phyloP scores from a whole-genome alignment of 1,140 invertebrate genomes.

The Apocrypta bakeri region DNA sequence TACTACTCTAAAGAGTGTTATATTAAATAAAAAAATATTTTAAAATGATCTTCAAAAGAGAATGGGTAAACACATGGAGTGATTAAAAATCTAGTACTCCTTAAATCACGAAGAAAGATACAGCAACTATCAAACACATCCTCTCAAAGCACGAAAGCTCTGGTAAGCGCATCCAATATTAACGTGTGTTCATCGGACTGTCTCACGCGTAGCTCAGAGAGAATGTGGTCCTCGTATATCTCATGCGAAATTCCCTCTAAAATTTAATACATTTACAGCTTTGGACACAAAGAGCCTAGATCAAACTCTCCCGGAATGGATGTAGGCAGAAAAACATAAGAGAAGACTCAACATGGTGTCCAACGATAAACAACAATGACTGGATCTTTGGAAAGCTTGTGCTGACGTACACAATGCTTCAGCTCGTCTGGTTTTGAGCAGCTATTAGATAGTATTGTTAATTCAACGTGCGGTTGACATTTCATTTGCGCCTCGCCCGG shows the following conservation, averaged over 20 bases:
- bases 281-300: background rate
- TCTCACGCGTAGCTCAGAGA: background rate
- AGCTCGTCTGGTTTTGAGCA: conserved; percentile 61
- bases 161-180: background rate
- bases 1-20: too few species aligned
- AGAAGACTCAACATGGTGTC: conserved; percentile 30
- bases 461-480: conserved; percentile 68
- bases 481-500: conserved; percentile 62
- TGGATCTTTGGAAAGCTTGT: conserved; percentile 6
- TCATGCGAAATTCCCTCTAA: background rate
- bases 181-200: background rate
- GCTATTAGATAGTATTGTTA: conserved; percentile 70
- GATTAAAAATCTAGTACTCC: background rate
- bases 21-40: too few species aligned
- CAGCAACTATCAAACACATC: background rate
- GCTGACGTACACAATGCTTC: conserved; percentile 56
- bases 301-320: background rate
- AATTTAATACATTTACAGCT: background rate
- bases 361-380: conserved; percentile 53
- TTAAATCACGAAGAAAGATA: background rate
- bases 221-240: background rate
- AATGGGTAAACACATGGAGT: background rate
- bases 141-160: background rate
- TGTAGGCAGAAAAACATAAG: conserved; percentile 3
- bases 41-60: background rate